Conservation (phyloP, 2,113 vertebrate genomes). For the Oenanthe melanoleuca region DNA sequence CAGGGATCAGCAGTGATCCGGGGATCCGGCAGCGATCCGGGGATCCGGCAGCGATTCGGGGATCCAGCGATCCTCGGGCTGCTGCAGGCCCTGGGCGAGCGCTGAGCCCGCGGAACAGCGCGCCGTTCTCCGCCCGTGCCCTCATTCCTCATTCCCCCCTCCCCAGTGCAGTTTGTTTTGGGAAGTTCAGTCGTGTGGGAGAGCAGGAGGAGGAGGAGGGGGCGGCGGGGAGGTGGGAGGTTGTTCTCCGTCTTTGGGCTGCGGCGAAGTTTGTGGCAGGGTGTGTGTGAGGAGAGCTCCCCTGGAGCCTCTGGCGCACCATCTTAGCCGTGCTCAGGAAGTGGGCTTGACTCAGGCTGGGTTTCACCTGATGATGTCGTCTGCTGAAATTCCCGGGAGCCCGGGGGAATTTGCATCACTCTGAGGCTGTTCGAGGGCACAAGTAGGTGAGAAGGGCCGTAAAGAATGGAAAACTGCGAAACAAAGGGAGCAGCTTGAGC, state of each 20-base stretch:
- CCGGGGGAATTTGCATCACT: not conserved
- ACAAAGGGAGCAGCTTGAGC: rapidly evolving
- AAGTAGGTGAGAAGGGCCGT: not conserved
- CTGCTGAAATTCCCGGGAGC: not conserved
- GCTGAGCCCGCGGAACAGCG: not conserved
- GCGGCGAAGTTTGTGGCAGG: not conserved
- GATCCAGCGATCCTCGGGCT: not conserved
- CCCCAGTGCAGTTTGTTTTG: rapidly evolving
- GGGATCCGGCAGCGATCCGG: too few species aligned
- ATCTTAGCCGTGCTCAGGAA: conserved; percentile 27
- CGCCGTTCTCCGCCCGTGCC: not conserved
- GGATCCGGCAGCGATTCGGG: too few species aligned
- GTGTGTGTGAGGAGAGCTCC: rapidly evolving
- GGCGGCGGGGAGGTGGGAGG: rapidly evolving
- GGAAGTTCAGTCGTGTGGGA: not conserved
- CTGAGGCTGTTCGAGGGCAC: not conserved
- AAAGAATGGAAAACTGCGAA: not conserved
- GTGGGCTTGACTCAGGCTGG: not conserved
- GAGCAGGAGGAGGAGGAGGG: rapidly evolving
- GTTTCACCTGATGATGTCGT: conserved; percentile 29
- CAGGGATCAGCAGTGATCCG: too few species aligned
- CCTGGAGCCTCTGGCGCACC: not conserved
- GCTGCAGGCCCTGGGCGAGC: not conserved
- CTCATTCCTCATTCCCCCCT: rapidly evolving
- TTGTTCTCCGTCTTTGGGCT: not conserved